Evolutionary conservation across 2,888 invertebrate genomes (phyloP), one percentile per base, ranked within the genome.

Genomic region (Vesta saturnalis): DNA sequence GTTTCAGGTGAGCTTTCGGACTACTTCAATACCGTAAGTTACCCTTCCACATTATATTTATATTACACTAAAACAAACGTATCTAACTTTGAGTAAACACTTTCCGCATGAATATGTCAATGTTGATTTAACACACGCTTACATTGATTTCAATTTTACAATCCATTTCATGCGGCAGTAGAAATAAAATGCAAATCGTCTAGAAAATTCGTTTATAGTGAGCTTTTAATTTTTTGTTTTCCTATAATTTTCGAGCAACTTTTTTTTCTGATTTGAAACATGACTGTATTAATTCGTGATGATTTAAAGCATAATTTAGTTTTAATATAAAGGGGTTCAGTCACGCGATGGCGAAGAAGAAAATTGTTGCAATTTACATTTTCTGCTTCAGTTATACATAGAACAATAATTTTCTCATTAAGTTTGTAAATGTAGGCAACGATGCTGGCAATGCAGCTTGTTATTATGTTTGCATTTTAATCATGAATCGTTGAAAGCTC

Each of bases 391-490:
- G 12, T 52, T 52, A 19, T n/a, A 21, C 52, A 52, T 52, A 18
- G 52, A 52, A 52, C 52, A 52, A 21, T 52, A 52, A 52, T 43
- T 35, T 60, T 60, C 54, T 61, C 61, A 55, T 61, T 39, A 61
- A 22, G 22, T 54, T 43, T 54, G 61, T 43, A 54, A 61, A 61
- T 60, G 19, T 52, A 52, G 52, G 52, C 52, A 52, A 19, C n/a
- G 19, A 19, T 52, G 30, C 55, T 59, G 23, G 23, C 60, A 60
- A 39, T 30, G 64, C 54, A 60, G 47, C 56, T 66, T 60, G 60
- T 60, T 66, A 66, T 66, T 60, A 66, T 60, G 66, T 66, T 66
- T 66, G 66, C 60, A 66, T 60, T 66, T 66, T 66, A 66, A 66
- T 66, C 66, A 60, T 30, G 16, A 60, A 19, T 60, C 56, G 56